These are phyloP conservation scores for Drosophila paulistorum DNA, from an alignment of 1,140 invertebrate species.

Conservation along the genomic window DNA sequence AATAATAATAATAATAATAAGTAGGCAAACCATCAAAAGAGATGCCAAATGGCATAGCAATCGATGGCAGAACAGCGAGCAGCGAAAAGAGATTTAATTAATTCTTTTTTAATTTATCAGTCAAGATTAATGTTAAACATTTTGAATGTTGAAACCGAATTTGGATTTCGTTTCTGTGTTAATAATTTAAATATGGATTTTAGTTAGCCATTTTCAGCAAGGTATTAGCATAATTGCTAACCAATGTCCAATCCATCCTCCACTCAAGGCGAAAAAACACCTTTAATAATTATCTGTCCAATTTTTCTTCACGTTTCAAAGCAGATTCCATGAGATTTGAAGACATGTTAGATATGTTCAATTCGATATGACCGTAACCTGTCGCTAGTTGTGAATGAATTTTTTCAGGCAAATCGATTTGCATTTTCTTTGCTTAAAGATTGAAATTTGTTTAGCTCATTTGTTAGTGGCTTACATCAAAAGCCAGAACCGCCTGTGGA, in stretches of 20 bases:
- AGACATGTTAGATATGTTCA: conserved; percentile 28
- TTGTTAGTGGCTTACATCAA: conserved; percentile 73
- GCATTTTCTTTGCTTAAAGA: conserved; percentile 59
- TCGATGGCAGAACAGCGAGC: conserved; percentile 19
- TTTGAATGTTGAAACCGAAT: conserved; percentile 62
- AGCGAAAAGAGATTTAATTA: conserved; percentile 70
- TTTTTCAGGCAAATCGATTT: conserved; percentile 65
- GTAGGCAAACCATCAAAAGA: conserved; percentile 11
- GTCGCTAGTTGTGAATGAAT: conserved; percentile 72
- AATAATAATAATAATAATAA: conserved; percentile 31
- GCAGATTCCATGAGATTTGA: background rate
- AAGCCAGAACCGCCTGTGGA: conserved; percentile 64
- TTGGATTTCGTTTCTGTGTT: conserved; percentile 53
- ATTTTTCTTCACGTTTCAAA: conserved; percentile 64
- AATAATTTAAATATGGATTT: conserved; percentile 75
- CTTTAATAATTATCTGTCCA: conserved; percentile 73
- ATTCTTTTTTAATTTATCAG: conserved; percentile 79
- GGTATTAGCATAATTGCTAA: conserved; percentile 74
- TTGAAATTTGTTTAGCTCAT: conserved; percentile 76
- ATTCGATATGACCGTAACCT: conserved; percentile 20
- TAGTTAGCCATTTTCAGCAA: conserved; percentile 66
- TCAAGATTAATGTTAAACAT: conserved; percentile 78
- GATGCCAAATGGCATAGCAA: conserved; percentile 14
- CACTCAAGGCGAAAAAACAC: conserved; percentile 73
- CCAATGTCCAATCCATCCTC: conserved; percentile 58